Base-by-base conservation (phyloP, 2,888 invertebrate genomes). In the Iphiclides podalirius region DNA sequence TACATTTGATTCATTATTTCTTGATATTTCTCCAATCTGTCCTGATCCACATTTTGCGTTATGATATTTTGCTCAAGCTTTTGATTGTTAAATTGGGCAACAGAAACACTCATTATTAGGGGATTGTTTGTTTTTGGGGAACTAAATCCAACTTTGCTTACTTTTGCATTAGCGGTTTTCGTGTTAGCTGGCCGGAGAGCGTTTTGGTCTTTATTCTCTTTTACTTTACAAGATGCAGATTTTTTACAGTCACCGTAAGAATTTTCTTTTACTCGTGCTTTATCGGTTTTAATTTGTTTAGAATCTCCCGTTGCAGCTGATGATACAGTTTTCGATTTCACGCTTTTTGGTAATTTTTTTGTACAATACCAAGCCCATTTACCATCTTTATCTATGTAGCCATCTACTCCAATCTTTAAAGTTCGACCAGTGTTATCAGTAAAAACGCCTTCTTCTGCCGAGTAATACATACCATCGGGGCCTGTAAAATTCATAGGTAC, bases 331-430 rank as follows among this genome's bases (percentile, higher is more conserved):
- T 71, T 72, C 3, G 67, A 53, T 58, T 59, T 72, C 12, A 55
- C 58, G 53, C 63, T 65, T 52, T 56, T 69, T 6, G 52, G 47
- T 26, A 48, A 26, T 47, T 60, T 70, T 26, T 50, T 64, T 41
- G 61, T 79, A 1, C 67, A 49, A 62, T 87, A 87, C 70, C 70
- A 81, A 4, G 61, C 76, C 88, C 88, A 88, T 53, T 83, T 85
- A 9, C 71, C 68, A 31, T 85, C 79, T 59, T 79, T 79, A 47
- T 84, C 85, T 17, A 88, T 58, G 43, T 81, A 88, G 4, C 88
- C 88, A 54, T 88, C 88, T 11, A 87, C 44, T 14, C 88, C 87
- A 51, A 88, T 74, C 58, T 76, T 80, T 34, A 75, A 61, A 14
- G 48, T 13, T 41, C 66, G 63, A 1, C 81, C 80, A 50, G 38